Base-by-base conservation (phyloP, 2,888 invertebrate genomes). In the Notodonta dromedarius region DNA sequence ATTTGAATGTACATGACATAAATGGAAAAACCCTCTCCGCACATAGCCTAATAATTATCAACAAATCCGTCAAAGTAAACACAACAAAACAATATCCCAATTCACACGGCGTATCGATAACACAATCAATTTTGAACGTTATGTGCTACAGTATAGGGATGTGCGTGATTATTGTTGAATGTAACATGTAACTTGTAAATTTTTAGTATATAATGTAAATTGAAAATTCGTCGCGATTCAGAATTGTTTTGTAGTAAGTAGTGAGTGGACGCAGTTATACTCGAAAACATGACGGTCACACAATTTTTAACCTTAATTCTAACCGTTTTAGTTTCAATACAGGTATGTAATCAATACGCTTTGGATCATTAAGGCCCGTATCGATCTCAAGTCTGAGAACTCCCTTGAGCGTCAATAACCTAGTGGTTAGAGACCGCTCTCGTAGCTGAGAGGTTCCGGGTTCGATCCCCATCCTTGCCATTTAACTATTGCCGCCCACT, bases 261-360 rank as follows among this genome's bases (percentile, higher is more conserved):
- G 40, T 2, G 46, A 46, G 46, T 46, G 46, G 7, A 46, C 4
- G 5, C 0, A n/a, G 0, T 9, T 42, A 9, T 4, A 11, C 9
- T 1, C 9, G 11, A 5, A n/a, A 59, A 57, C 48, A 66, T 63
- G 66, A n/a, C 7, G 53, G 35, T 6, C 11, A 48, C n/a, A 32
- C 65, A 39, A 35, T 16, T 77, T 5, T 56, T 74, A 9, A 16
- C n/a, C 39, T 53, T 50, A 7, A 11, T 66, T 14, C 5, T 63
- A 12, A 9, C 61, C 5, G 11, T 61, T 44, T 50, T 66, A 11
- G 60, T 60, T 6, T 39, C 78, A 9, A 13, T 74, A 3, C 73
- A 82, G 74, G 83, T 83, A 50, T 57, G 72, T 73, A 57, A 71
- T 73, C 13, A n/a, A 13, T 0, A n/a, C 24, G 24, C 24, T 46